These are phyloP conservation scores for Morus bassanus DNA, from an alignment of 2,797 vertebrate genomes.

Conservation along the genomic window DNA sequence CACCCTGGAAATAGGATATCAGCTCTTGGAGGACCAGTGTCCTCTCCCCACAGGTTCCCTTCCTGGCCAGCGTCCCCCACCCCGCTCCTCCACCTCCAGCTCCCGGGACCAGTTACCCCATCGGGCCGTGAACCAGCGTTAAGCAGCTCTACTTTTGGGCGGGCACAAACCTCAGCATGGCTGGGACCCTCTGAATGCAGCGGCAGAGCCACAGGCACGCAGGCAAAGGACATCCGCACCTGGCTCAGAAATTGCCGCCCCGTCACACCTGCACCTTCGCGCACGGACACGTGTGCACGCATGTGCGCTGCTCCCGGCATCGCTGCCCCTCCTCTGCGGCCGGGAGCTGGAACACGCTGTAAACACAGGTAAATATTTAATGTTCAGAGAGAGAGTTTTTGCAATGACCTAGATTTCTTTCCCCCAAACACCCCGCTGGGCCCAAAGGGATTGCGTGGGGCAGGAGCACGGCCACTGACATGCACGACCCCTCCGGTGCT, in stretches of 20 bases:
- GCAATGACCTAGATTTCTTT: neutral
- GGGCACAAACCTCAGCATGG: neutral
- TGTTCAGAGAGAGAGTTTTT: neutral
- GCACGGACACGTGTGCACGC: fast-evolving
- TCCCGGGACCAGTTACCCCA: neutral
- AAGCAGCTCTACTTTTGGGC: fast-evolving
- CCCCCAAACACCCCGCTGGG: neutral
- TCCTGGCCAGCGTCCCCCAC: neutral
- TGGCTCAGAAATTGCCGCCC: fast-evolving
- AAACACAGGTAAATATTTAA: constrained; percentile 23
- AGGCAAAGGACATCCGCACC: fast-evolving
- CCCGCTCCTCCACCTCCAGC: neutral
- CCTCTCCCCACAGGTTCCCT: fast-evolving
- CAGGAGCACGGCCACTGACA: fast-evolving
- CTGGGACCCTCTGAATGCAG: fast-evolving
- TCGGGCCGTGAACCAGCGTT: neutral
- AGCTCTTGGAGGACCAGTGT: neutral
- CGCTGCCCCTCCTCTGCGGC: neutral
- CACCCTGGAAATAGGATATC: neutral
- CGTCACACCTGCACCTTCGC: fast-evolving
- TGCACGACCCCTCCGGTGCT: fast-evolving
- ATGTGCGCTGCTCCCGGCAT: neutral
- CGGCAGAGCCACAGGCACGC: fast-evolving
- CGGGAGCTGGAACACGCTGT: neutral
- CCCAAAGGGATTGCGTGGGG: neutral